Percentiles rank a stretch among this genome's conserved stretches.
Conservation (phyloP, 2,797 vertebrate species). For the Urocyon cinereoargenteus region DNA sequence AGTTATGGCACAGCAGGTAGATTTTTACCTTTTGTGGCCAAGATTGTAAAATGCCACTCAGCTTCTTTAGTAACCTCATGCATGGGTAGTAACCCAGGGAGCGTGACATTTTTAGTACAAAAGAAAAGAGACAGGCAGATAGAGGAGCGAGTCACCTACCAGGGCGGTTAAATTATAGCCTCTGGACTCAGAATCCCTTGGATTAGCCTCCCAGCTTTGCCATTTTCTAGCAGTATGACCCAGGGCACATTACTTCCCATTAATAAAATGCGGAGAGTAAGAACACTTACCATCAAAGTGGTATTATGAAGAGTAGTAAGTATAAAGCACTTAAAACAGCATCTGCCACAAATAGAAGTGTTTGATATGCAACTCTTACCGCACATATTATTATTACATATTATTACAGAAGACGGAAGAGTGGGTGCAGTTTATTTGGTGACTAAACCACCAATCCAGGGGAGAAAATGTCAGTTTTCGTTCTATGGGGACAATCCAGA, state of each 20-base stretch:
- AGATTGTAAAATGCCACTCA: neutral
- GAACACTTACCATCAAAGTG: neutral
- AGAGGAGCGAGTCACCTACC: neutral
- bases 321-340: neutral
- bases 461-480: neutral
- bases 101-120: neutral
- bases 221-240: slow-evolving; percentile 1
- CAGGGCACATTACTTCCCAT: neutral
- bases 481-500: neutral
- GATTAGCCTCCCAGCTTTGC: neutral
- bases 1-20: neutral
- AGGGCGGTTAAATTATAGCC: neutral
- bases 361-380: neutral
- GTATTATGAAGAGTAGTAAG: neutral
- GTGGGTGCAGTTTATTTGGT: neutral
- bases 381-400: neutral
- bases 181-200: neutral
- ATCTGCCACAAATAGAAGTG: neutral
- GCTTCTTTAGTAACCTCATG: neutral
- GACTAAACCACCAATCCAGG: neutral
- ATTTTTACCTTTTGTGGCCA: neutral
- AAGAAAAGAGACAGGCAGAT: neutral
- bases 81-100: neutral
- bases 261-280: neutral
- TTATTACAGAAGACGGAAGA: neutral